A percentile compares a stretch with the other conserved stretches of the same genome.
Conservation (phyloP, 2,797 vertebrate genomes). For the Melanotaenia maccullochi region DNA sequence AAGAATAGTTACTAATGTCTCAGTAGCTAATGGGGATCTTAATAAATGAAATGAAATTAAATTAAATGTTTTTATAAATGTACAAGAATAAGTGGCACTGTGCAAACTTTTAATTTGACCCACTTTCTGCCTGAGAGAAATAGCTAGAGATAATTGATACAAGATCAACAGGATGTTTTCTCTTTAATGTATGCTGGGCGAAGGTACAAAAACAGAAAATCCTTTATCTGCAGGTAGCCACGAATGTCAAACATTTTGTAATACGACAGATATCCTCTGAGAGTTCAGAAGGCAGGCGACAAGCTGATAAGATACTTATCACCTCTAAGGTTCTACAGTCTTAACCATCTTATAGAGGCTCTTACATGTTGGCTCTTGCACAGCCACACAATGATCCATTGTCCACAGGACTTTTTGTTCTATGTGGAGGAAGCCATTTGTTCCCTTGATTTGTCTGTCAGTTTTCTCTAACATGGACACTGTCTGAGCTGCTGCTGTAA, state of each 20-base stretch:
- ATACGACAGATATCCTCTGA: slow-evolving; percentile 64
- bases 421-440: slow-evolving; percentile 29
- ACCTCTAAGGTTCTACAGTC: slow-evolving; percentile 38
- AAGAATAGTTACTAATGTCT: too few species aligned
- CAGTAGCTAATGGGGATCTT: too few species aligned
- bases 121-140: slow-evolving; percentile 37
- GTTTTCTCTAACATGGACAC: slow-evolving; percentile 14
- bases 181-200: neutral
- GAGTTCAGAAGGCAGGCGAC: slow-evolving; percentile 69
- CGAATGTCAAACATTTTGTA: slow-evolving; percentile 59
- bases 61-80: neutral
- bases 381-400: slow-evolving; percentile 64
- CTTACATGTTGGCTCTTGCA: slow-evolving; percentile 56
- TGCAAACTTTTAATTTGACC: slow-evolving; percentile 23
- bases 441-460: slow-evolving; percentile 30
- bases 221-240: slow-evolving; percentile 59
- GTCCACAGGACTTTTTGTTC: slow-evolving; percentile 48
- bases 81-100: slow-evolving; percentile 20
- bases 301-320: slow-evolving; percentile 80
- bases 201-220: slow-evolving; percentile 35
- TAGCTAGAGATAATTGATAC: slow-evolving; percentile 35
- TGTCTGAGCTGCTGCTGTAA: slow-evolving; percentile 1
- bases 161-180: slow-evolving; percentile 13
- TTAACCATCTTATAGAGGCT: slow-evolving; percentile 63
- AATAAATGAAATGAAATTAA: too few species aligned